Percentiles rank a stretch among this genome's conserved stretches.
Evolutionary conservation across 1,140 invertebrate genomes (phyloP).

Genomic region (Cydia amplana): DNA sequence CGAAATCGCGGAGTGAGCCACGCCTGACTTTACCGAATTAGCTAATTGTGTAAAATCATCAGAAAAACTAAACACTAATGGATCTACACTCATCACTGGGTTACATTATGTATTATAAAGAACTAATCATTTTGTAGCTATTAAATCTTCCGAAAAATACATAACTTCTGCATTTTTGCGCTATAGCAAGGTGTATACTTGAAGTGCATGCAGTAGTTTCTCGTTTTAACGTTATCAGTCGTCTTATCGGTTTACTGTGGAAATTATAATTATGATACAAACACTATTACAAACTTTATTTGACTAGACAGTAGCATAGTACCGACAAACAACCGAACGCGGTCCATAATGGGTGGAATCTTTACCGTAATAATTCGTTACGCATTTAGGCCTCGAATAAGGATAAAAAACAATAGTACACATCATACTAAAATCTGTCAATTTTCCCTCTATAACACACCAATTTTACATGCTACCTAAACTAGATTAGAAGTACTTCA

Average conservation of each 20-base stretch:
- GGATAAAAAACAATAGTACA: constrained; percentile 42
- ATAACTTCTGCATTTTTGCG: constrained; percentile 17
- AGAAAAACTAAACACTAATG: constrained; percentile 27
- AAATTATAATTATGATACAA: constrained; percentile 71
- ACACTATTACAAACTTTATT: constrained; percentile 70
- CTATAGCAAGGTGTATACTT: constrained; percentile 16
- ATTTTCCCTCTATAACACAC: constrained; percentile 53
- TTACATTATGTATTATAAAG: constrained; percentile 2
- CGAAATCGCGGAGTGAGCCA: no score
- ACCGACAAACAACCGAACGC: constrained; percentile 63
- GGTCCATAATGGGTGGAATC: constrained; percentile 56
- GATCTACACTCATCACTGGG: constrained; percentile 33
- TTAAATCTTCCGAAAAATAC: constrained; percentile 30
- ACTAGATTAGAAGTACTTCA: constrained; percentile 60
- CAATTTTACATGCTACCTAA: constrained; percentile 55
- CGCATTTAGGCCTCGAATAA: constrained; percentile 52
- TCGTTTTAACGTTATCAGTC: constrained; percentile 60
- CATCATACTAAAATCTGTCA: constrained; percentile 49
- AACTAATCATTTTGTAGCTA: constrained; percentile 20
- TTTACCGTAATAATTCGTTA: constrained; percentile 51
- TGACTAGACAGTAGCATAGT: constrained; percentile 77
- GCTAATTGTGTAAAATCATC: constrained; percentile 21
- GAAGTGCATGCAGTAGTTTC: constrained; percentile 24
- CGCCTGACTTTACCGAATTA: constrained; percentile 34
- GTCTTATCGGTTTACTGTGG: constrained; percentile 61